A percentile compares a stretch with the other conserved stretches of the same genome.
Evolutionary conservation across 2,113 vertebrate species (phyloP).

Genomic region (Limanda limanda): DNA sequence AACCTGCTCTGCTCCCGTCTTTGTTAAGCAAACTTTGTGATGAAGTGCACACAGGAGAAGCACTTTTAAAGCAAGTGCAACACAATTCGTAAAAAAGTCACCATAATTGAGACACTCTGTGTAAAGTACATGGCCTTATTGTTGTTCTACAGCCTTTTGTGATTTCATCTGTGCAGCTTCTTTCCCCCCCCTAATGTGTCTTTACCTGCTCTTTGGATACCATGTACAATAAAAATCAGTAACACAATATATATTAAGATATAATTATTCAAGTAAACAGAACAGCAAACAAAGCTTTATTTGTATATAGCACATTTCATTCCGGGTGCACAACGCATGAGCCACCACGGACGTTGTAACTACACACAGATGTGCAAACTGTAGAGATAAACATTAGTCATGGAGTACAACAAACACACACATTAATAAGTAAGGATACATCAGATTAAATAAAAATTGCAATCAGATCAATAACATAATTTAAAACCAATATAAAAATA

Average conservation of each 20-base stretch:
- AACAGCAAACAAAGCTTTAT: not conserved
- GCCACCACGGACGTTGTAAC: not conserved
- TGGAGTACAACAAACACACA: too few relatives aligned
- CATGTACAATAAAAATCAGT: not conserved
- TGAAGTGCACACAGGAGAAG: not conserved
- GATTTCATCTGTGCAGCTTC: slow-evolving; percentile 21
- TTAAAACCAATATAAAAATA: too few relatives aligned
- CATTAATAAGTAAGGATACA: too few relatives aligned
- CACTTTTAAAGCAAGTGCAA: not conserved
- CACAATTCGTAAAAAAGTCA: slow-evolving; percentile 4
- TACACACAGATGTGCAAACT: not conserved
- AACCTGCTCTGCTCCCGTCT: not conserved
- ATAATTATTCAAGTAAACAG: not conserved
- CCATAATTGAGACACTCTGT: not conserved
- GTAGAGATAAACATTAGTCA: too few relatives aligned
- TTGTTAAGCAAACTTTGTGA: not conserved
- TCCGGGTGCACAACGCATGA: not conserved
- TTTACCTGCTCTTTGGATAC: not conserved
- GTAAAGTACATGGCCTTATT: slow-evolving; percentile 3
- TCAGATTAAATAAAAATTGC: too few relatives aligned
- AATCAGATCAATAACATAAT: too few relatives aligned
- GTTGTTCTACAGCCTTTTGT: not conserved
- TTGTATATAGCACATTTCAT: not conserved
- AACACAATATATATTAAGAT: not conserved
- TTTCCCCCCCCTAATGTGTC: not conserved